phyloP scores from a whole-genome alignment of 53 echinoderm and acorn worm genomes.

The Holothuria leucospilota region DNA sequence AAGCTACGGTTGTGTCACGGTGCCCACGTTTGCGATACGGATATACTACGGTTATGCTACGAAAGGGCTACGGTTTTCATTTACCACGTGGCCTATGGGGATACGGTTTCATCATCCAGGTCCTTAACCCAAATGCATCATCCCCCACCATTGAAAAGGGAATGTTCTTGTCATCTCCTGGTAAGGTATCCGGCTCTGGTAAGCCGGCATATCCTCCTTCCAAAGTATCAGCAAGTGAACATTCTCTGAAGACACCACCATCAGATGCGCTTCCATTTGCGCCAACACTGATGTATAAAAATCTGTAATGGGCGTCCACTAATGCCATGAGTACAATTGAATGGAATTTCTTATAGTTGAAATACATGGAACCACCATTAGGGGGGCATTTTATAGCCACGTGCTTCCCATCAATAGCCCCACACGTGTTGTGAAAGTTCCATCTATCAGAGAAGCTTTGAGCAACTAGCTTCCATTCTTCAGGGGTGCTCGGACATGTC shows the following conservation, averaged over 20 bases:
- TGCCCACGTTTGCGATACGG: too few relatives aligned
- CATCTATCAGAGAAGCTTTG: slow-evolving; percentile 44
- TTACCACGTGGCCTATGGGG: too few relatives aligned
- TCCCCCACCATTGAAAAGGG: not conserved
- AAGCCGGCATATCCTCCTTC: not conserved
- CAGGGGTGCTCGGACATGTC: not conserved
- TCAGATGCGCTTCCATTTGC: not conserved
- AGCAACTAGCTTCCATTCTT: slow-evolving; percentile 27
- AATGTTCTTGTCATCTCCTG: not conserved
- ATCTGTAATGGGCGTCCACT: not conserved
- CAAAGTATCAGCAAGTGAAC: not conserved
- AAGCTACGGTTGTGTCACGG: too few relatives aligned
- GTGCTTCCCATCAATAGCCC: slow-evolving; percentile 48
- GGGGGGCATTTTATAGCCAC: not conserved
- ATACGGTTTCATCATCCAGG: not conserved
- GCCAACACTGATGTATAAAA: not conserved
- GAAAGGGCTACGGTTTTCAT: too few relatives aligned
- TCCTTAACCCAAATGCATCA: not conserved
- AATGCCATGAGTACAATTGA: not conserved
- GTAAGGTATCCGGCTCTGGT: not conserved
- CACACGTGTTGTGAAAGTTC: slow-evolving; percentile 66
- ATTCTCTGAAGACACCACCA: not conserved
- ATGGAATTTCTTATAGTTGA: too few relatives aligned
- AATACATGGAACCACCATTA: not conserved
- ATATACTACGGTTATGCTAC: too few relatives aligned